Conservation (phyloP, 2,797 vertebrate species). For the Pangasius larnaudii region DNA sequence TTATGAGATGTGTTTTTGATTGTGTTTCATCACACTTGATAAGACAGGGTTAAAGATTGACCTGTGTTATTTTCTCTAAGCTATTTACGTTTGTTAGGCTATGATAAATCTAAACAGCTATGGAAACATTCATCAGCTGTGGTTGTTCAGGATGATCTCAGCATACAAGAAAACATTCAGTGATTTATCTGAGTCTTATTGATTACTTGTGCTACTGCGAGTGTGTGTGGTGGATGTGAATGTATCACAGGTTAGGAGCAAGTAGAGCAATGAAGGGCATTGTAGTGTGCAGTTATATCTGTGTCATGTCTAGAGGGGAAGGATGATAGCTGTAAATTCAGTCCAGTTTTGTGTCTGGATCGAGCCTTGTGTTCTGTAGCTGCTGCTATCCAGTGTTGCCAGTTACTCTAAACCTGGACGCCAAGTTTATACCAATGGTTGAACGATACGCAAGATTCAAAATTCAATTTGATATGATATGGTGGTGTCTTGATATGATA, state of each 20-base stretch:
- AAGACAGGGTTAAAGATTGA: not conserved
- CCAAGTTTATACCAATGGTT: not conserved
- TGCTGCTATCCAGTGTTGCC: not conserved
- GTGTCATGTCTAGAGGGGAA: conserved; percentile 27
- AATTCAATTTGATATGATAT: not conserved
- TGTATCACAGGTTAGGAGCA: not conserved
- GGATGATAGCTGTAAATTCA: conserved; percentile 21
- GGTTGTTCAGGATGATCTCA: conserved; percentile 9
- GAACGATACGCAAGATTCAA: not conserved
- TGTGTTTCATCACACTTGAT: not conserved
- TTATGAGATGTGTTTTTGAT: not conserved
- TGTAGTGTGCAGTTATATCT: conserved; percentile 45
- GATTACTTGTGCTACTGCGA: conserved; percentile 4
- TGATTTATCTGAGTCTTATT: conserved; percentile 25
- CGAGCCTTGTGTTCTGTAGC: not conserved
- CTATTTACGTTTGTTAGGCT: not conserved
- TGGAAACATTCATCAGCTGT: not conserved
- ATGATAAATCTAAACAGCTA: not conserved
- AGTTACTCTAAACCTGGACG: not conserved
- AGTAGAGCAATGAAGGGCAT: conserved; percentile 30
- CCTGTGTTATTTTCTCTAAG: not conserved
- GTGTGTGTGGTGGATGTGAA: conserved; percentile 6
- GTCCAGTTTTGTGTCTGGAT: conserved; percentile 12
- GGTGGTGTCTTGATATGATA: not conserved
- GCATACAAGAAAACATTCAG: conserved; percentile 13